Evolutionary conservation across 92 coral and sea anemone species (phyloP), one percentile per base, ranked within the genome.

Genomic region (Galaxea fascicularis): DNA sequence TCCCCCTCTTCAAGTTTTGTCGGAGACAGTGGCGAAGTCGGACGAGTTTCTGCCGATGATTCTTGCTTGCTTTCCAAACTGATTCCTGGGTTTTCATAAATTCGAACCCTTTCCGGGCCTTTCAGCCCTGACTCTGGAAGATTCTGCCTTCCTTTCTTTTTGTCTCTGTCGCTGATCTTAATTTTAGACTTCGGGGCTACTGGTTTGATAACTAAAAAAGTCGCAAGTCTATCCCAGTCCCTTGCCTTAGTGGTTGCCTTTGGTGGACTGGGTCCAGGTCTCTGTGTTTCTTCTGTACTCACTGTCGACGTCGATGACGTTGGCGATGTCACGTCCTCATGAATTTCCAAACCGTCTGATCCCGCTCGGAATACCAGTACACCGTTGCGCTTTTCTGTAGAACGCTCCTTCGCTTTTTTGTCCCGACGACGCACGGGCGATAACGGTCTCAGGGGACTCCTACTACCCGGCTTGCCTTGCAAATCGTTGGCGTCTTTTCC

Each of bases 1-100:
- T 97, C 99, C 0, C 99, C 94, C 53, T 94, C 98, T 65, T 97
- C 99, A 1, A 93, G 89, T 58, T 92, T 87, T 7, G 92, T 91
- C 17, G 95, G 95, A 22, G 98, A 94, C 8, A 73, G 71, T n/a
- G 94, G 94, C 13, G 90, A 79, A 29, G 87, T 77, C 54, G 87
- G 86, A 15, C 75, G 64, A 30, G 76, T 68, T 14, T 79, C 85
- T 4, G 88, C 21, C 9, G 91, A 85, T 15, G 66, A 73, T 21
- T 59, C 74, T 10, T 80, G 71, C n/a, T 80, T 88, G 27, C 79
- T 73, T 65, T 79, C 90, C 30, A 81, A 78, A 64, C 80, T 92
- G 27, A 85, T 91, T 27, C 86, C 93, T 20, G 97, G 98, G 53
- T 95, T 97, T 74, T 92, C 95, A 58, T 83, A 95, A 53, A 97